Evolutionary conservation across 2,888 invertebrate genomes (phyloP), one percentile per base, ranked within the genome.

Genomic region (Pantelozetes paolii): DNA sequence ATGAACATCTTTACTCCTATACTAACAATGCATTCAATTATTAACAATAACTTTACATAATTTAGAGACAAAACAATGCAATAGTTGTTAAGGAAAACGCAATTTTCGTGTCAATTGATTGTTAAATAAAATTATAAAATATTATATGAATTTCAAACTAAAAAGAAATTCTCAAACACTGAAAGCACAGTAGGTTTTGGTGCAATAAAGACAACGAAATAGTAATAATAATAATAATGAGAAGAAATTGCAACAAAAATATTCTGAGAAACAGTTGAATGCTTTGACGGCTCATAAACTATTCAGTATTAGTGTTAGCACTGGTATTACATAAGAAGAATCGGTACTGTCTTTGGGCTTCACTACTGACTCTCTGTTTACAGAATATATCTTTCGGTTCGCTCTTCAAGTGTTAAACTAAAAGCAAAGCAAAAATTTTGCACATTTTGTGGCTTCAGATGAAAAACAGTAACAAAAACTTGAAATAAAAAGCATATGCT

Each of bases 221-320:
- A 57, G 23, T 23, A 36, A 5, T 36, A 36, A 36, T 36, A 36
- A 36, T 36, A 36, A 45, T 45, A 45, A 45, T 45, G 45, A 45
- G 45, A 45, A n/a, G 45, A 40, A 26, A 26, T 28, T 32, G 64
- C 20, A n/a, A 8, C 6, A 30, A 32, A 32, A 64, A 30, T 36
- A 32, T 64, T n/a, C 13, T 32, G 11, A 36, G 26, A 30, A 62
- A 62, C 13, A 30, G 9, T 45, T 45, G 13, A 45, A 45, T 18
- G 15, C 2, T 26, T 26, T 62, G 62, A 62, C 62, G 62, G 26
- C 62, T 62, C 62, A 62, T 62, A 62, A 62, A 62, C 23, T 57
- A 30, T 20, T 50, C 50, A 50, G 15, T 50, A 50, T 20, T 50
- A 50, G 18, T 5, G 20, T 28, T 59, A 59, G 50, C 20, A 8